Percentiles rank a stretch among this genome's conserved stretches.
Conservation (phyloP, 2,888 invertebrate species). For the Trissolcus japonicus region DNA sequence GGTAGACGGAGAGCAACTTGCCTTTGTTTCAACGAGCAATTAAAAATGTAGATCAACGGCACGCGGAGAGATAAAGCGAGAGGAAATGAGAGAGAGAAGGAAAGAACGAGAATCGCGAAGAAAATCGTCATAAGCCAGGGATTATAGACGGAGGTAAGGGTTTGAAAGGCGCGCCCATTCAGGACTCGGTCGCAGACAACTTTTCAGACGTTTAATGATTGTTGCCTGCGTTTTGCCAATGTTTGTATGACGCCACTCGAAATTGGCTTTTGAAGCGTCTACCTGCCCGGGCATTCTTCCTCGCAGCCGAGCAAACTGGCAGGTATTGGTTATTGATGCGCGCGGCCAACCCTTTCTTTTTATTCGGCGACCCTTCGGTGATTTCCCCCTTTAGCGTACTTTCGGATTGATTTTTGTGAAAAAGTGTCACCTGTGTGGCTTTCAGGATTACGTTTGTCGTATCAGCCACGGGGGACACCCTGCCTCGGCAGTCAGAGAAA, state of each 20-base stretch:
- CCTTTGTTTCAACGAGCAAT: conserved; percentile 75
- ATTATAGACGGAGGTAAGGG: no score
- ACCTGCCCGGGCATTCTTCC: conserved; percentile 61
- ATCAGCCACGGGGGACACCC: conserved; percentile 64
- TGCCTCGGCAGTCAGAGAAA: conserved; percentile 49
- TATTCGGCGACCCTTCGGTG: conserved; percentile 41
- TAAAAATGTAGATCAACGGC: conserved; percentile 77
- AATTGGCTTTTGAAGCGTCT: conserved; percentile 66
- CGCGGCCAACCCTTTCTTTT: conserved; percentile 54
- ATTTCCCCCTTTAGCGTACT: conserved; percentile 50
- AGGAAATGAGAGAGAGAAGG: not conserved
- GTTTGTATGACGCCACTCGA: conserved; percentile 63
- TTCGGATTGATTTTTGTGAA: conserved; percentile 63
- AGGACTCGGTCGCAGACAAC: conserved; percentile 3
- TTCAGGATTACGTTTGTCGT: conserved; percentile 74
- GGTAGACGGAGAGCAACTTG: conserved; percentile 71
- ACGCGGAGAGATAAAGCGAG: conserved; percentile 13
- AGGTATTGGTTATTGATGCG: conserved; percentile 63
- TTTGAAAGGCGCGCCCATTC: conserved; percentile 21
- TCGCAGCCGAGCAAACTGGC: conserved; percentile 54
- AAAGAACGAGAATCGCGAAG: no score
- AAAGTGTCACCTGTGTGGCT: conserved; percentile 73
- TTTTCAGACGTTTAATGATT: not conserved
- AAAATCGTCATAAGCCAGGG: no score
- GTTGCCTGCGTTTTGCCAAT: conserved; percentile 23